These are phyloP conservation scores for Characodon lateralis DNA, from an alignment of 2,797 vertebrate genomes.

Conservation along the genomic window DNA sequence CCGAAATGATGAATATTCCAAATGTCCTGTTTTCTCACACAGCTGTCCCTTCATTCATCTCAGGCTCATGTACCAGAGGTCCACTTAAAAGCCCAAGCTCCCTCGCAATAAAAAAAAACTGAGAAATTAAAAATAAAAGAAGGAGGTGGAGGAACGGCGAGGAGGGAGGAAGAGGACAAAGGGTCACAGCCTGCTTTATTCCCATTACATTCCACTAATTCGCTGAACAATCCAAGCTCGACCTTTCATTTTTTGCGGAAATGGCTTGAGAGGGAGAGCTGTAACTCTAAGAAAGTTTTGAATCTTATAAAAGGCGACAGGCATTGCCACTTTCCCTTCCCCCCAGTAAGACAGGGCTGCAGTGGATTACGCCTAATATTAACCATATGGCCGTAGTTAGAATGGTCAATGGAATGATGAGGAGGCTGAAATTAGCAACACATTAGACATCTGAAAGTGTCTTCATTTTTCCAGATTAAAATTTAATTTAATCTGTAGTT, in stretches of 20 bases:
- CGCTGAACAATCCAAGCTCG: slow-evolving; percentile 52
- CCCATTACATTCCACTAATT: slow-evolving; percentile 64
- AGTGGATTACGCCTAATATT: slow-evolving; percentile 79
- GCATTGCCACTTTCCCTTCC: slow-evolving; percentile 76
- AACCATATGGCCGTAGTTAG: slow-evolving; percentile 78
- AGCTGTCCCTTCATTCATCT: slow-evolving; percentile 78
- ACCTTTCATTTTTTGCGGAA: slow-evolving; percentile 32
- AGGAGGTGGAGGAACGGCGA: slow-evolving; percentile 66
- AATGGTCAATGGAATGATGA: slow-evolving; percentile 58
- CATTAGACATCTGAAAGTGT: slow-evolving; percentile 76
- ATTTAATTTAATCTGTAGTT: slow-evolving; percentile 45
- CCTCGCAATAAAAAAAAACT: slow-evolving; percentile 76
- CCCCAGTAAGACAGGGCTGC: slow-evolving; percentile 59
- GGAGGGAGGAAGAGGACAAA: slow-evolving; percentile 63
- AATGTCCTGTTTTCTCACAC: slow-evolving; percentile 74
- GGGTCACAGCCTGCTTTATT: slow-evolving; percentile 69
- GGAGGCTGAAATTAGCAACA: slow-evolving; percentile 68
- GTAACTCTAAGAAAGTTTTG: slow-evolving; percentile 58
- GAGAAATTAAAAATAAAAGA: slow-evolving; percentile 75
- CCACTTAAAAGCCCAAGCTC: slow-evolving; percentile 73
- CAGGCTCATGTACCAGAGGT: slow-evolving; percentile 66
- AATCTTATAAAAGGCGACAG: slow-evolving; percentile 70
- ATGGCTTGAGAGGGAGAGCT: slow-evolving; percentile 25
- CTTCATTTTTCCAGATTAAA: slow-evolving; percentile 62
- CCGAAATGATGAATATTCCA: slow-evolving; percentile 78